Base-by-base conservation (phyloP, 2,888 invertebrate genomes). In the Andrena trimmerana region DNA sequence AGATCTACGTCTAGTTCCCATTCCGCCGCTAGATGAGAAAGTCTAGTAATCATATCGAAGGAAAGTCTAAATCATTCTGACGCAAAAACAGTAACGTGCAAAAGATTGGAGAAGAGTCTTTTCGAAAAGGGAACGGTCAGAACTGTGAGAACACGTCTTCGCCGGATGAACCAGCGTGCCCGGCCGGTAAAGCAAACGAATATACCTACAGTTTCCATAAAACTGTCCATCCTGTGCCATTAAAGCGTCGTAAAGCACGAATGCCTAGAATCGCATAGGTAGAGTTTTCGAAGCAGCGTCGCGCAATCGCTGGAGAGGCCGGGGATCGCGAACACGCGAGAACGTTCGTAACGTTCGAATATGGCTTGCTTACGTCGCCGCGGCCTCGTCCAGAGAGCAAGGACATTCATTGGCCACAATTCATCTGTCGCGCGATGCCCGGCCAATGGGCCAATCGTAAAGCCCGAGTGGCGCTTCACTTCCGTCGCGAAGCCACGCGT, bases 321-420 rank as follows among this genome's bases (percentile, higher is more conserved):
- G 20, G n/a, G 13, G 36, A 36, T 66, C 29, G 66, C 54, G 52
- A 69, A 50, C 31, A 62, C 63, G 67, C 60, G 57, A 33, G n/a
- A 48, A 36, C 73, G 73, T 72, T 83, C 76, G 20, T 78, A 67
- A 68, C 60, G 74, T 70, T 85, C 78, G 78, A 81, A 87, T 75
- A 81, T 81, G 79, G 67, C 54, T 72, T 75, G 77, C 78, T 82
- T 68, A 74, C 71, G 81, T 82, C 76, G 78, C 50, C 70, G 62
- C 75, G 83, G 85, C 84, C 88, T 88, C 88, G 86, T 86, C 84
- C 80, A 80, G 84, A 68, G 81, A 86, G 86, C 88, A 88, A 88
- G 88, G 88, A 86, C 86, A 88, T 83, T 83, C 86, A 88, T 88
- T 83, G 88, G 88, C 83, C 83, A 86, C 88, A 80, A 86, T 88